These are phyloP conservation scores for Corvus cornix DNA, from an alignment of 2,113 vertebrate genomes.

Conservation along the genomic window DNA sequence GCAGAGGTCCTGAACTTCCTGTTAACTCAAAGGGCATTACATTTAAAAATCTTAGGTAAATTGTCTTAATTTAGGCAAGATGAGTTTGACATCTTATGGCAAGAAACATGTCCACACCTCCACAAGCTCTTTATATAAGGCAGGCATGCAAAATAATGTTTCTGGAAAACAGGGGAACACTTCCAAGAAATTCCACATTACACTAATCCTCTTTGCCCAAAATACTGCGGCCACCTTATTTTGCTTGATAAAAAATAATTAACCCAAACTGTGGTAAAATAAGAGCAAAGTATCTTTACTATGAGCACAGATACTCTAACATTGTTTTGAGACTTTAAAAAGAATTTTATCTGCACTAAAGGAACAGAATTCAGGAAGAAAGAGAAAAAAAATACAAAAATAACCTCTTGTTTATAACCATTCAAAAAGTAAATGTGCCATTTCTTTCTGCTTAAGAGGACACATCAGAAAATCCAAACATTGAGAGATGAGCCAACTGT, in stretches of 20 bases:
- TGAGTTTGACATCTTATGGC: neutral
- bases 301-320: neutral
- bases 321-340: neutral
- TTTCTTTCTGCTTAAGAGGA: constrained; percentile 32
- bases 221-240: neutral
- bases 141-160: neutral
- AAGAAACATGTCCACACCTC: neutral
- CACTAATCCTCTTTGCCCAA: rapidly evolving
- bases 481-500: constrained; percentile 2
- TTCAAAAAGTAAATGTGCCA: constrained; percentile 30
- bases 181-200: neutral
- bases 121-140: neutral
- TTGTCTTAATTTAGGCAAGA: neutral
- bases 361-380: neutral
- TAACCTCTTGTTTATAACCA: neutral
- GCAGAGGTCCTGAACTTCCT: neutral
- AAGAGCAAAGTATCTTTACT: neutral
- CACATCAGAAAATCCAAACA: constrained; percentile 2
- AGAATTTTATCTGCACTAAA: neutral
- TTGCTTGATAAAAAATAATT: neutral
- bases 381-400: neutral
- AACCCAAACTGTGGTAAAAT: neutral
- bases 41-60: neutral
- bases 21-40: neutral
- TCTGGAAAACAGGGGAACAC: neutral